Base-by-base conservation (phyloP, 2,888 invertebrate species). In the Perdita meconis region DNA sequence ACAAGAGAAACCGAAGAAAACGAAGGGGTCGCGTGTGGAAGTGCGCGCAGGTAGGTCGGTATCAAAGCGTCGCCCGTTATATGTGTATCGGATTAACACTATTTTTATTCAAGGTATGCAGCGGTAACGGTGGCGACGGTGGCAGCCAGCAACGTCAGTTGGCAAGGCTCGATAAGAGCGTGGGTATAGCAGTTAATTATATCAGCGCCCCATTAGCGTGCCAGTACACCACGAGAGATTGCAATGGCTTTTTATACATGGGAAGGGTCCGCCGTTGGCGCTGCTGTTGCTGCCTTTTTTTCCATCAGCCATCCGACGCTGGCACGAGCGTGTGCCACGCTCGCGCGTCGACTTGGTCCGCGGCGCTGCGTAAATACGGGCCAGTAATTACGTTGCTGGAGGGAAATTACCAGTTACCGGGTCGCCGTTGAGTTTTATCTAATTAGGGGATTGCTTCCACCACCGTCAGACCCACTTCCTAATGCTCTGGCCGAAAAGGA, bases 321-420 rank as follows among this genome's bases (percentile, higher is more conserved):
- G 34, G 56, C 5, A 30, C 42, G 53, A 68, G 38, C 56, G 65
- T 44, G 47, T 61, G 63, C 59, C 56, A 42, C 63, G 30, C 53
- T 40, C 60, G 56, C 66, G 47, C 56, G 42, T 51, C 65, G 71
- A 60, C 75, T 73, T 75, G 82, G 79, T 70, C 66, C 71, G 71
- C 84, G 76, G n/a, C 70, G 66, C 82, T 85, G 77, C 82, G 87
- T 87, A 89, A 87, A 88, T 88, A 87, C 87, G 82, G 81, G 78
- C 77, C 83, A 85, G 87, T 89, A 89, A 89, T 88, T 88, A 87
- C 88, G 82, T 88, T 88, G 86, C 79, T 82, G 84, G 81, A 80
- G 79, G 82, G 84, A 89, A 88, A 89, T 89, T 87, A 88, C 81
- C 84, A 84, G 84, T 88, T 88, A 84, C 86, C 85, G 84, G 72